Conservation (phyloP, 2,888 invertebrate species). For the Molorchus minor region DNA sequence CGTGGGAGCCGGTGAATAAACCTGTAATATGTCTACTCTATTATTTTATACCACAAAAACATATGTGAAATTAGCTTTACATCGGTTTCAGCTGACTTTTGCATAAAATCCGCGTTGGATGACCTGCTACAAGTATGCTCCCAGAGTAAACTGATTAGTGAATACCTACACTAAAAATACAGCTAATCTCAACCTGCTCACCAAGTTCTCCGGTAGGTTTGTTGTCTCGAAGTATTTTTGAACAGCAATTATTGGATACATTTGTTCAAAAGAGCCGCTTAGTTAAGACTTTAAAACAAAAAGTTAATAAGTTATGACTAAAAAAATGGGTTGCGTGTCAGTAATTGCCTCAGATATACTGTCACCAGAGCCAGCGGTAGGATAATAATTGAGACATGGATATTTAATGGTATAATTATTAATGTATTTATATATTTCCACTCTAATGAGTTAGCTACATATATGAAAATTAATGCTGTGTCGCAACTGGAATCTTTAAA, state of each 20-base stretch:
- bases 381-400: constrained; percentile 23
- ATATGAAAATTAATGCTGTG: constrained; percentile 23
- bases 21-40: no score
- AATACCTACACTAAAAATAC: no score
- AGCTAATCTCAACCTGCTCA: no score
- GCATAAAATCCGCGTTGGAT: no score
- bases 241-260: neutral
- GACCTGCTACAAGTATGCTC: no score
- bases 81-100: no score
- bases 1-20: no score
- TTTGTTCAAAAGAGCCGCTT: neutral
- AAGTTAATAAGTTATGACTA: constrained; percentile 6
- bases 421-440: constrained; percentile 20
- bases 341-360: constrained; percentile 39
- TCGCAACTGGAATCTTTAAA: constrained; percentile 8
- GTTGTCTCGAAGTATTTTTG: neutral
- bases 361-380: constrained; percentile 16
- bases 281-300: constrained; percentile 1
- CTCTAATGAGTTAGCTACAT: constrained; percentile 22
- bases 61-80: no score
- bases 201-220: no score
- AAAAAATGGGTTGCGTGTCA: constrained; percentile 39
- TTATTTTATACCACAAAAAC: no score
- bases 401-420: constrained; percentile 23
- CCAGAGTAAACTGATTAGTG: no score